Evolutionary conservation across 2,113 vertebrate species (phyloP).

Genomic region (Charina bottae): DNA sequence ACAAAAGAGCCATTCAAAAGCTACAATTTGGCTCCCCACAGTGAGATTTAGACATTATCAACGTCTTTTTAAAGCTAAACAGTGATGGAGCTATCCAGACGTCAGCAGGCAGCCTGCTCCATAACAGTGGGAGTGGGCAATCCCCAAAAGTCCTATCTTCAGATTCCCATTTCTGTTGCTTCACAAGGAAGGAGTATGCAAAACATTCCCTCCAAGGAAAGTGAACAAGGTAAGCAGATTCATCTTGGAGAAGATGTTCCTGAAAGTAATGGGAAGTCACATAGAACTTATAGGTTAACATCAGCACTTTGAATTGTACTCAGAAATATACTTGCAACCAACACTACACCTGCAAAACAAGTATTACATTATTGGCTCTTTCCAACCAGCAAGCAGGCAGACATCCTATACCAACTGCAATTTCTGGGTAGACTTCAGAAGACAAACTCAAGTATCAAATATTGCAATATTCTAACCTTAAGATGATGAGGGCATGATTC

Average conservation of each 20-base stretch:
- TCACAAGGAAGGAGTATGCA: no score
- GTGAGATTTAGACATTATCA: no score
- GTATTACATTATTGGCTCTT: neutral
- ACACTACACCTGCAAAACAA: neutral
- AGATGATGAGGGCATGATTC: neutral
- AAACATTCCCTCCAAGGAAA: no score
- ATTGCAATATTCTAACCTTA: neutral
- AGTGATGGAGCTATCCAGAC: no score
- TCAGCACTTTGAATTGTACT: neutral
- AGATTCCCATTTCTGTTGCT: no score
- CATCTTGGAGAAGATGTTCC: neutral
- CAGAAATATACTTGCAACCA: neutral
- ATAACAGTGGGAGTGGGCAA: no score
- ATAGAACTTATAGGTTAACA: neutral
- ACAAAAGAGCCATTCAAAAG: no score
- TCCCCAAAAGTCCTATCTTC: no score
- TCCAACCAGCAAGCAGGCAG: neutral
- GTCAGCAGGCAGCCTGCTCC: no score
- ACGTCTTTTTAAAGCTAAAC: no score
- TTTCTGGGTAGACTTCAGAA: neutral
- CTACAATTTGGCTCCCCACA: no score
- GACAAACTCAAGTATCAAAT: neutral
- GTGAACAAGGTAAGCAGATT: neutral
- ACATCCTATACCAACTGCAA: neutral
- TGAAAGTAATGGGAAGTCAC: neutral